A percentile compares a stretch with the other conserved stretches of the same genome.
These are phyloP conservation scores for Psammodynastes pulverulentus DNA, from an alignment of 2,113 vertebrate genomes.

Conservation along the genomic window DNA sequence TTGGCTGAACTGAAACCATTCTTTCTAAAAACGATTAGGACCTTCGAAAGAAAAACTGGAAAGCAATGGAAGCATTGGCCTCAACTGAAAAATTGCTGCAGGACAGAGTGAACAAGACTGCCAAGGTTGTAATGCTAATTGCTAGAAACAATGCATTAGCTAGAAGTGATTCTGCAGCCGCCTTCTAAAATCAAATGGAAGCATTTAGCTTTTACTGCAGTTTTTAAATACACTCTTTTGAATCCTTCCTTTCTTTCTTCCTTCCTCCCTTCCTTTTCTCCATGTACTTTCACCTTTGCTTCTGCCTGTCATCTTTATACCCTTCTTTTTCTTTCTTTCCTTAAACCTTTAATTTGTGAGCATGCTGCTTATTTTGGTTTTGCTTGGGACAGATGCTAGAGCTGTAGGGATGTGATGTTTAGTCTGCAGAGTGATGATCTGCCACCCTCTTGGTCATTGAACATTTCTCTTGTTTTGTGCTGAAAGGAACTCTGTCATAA, in stretches of 20 bases:
- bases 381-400: conserved; percentile 57
- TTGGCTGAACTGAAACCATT: conserved; percentile 93
- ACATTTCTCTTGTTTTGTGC: conserved; percentile 15
- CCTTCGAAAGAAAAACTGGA: conserved; percentile 99
- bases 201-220: conserved; percentile 73
- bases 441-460: background rate
- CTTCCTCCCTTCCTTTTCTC: conserved; percentile 52
- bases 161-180: conserved; percentile 84
- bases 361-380: conserved; percentile 56
- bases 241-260: conserved; percentile 2
- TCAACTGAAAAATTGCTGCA: conserved; percentile 99
- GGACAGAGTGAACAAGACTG: conserved; percentile 96
- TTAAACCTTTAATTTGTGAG: conserved; percentile 47
- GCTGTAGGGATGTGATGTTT: conserved; percentile 38
- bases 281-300: conserved; percentile 56
- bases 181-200: conserved; percentile 61
- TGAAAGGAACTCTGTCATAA: background rate
- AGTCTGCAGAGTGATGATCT: conserved; percentile 30
- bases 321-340: conserved; percentile 6
- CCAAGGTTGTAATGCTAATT: conserved; percentile 93
- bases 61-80: conserved; percentile 99
- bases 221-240: conserved; percentile 60
- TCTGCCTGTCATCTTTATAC: conserved; percentile 63
- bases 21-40: conserved; percentile 99
- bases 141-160: conserved; percentile 76